phyloP scores from a whole-genome alignment of 1,140 invertebrate genomes.

The Drosophila sechellia region DNA sequence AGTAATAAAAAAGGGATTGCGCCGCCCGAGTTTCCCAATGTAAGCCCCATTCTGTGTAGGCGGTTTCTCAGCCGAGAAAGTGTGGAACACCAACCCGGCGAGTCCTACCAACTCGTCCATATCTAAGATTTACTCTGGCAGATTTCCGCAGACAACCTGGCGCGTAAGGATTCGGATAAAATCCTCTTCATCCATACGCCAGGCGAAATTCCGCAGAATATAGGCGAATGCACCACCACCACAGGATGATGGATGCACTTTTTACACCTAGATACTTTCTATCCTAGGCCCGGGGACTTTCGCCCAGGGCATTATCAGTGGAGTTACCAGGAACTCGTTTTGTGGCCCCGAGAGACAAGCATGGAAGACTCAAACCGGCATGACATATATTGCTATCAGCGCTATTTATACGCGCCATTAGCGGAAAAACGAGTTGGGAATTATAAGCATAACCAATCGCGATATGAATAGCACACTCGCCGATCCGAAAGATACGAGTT shows the following conservation, averaged over 20 bases:
- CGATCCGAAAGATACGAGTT: background rate
- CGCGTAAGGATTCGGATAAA: slow-evolving; percentile 45
- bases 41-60: slow-evolving; percentile 83
- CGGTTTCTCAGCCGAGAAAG: slow-evolving; percentile 5
- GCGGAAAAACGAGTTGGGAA: slow-evolving; percentile 65
- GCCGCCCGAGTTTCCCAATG: slow-evolving; percentile 70
- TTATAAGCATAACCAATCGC: slow-evolving; percentile 33
- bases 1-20: slow-evolving; percentile 4
- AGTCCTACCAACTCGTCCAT: slow-evolving; percentile 68
- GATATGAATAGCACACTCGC: background rate
- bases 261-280: slow-evolving; percentile 82
- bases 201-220: slow-evolving; percentile 77
- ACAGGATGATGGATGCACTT: background rate
- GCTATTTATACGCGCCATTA: slow-evolving; percentile 40
- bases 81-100: background rate
- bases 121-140: slow-evolving; percentile 74
- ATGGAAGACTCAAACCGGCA: slow-evolving; percentile 74
- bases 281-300: slow-evolving; percentile 84
- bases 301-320: slow-evolving; percentile 61
- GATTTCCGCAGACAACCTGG: slow-evolving; percentile 79
- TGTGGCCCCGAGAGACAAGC: slow-evolving; percentile 84
- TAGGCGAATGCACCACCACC: slow-evolving; percentile 57
- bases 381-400: accelerated
- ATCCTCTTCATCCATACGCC: slow-evolving; percentile 65
- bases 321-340: slow-evolving; percentile 84